A percentile compares a stretch with the other conserved stretches of the same genome.
phyloP scores from a whole-genome alignment of 2,797 vertebrate species.

The Hypotaenidia philippensis region DNA sequence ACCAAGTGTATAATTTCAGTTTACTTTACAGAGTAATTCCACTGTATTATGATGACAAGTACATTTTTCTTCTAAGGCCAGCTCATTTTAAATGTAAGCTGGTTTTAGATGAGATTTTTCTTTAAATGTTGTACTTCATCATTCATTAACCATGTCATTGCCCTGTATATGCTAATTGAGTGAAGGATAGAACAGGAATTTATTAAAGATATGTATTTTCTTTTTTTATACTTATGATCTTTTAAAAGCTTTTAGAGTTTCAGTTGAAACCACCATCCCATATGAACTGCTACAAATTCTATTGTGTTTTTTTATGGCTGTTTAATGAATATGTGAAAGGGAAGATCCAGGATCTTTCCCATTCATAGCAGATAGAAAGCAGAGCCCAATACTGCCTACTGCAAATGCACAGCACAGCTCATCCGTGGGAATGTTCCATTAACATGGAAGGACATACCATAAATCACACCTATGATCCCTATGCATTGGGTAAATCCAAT shows the following conservation, averaged over 20 bases:
- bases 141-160: neutral
- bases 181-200: neutral
- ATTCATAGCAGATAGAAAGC: neutral
- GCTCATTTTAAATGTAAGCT: neutral
- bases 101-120: neutral
- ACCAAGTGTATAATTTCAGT: neutral
- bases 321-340: neutral
- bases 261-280: neutral
- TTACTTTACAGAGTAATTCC: conserved; percentile 4
- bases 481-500: neutral
- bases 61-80: neutral
- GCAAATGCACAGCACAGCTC: neutral
- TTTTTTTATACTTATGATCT: neutral
- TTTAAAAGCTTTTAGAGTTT: neutral
- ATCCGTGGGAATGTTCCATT: neutral
- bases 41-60: neutral
- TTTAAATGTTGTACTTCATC: neutral
- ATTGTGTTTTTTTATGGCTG: neutral
- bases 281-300: neutral
- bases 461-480: neutral
- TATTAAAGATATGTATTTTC: neutral
- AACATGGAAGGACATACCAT: neutral
- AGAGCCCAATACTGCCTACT: neutral
- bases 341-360: neutral
- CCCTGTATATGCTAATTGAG: neutral